A percentile compares a stretch with the other conserved stretches of the same genome.
Conservation (phyloP, 2,113 vertebrate species). For the Electrona antarctica region DNA sequence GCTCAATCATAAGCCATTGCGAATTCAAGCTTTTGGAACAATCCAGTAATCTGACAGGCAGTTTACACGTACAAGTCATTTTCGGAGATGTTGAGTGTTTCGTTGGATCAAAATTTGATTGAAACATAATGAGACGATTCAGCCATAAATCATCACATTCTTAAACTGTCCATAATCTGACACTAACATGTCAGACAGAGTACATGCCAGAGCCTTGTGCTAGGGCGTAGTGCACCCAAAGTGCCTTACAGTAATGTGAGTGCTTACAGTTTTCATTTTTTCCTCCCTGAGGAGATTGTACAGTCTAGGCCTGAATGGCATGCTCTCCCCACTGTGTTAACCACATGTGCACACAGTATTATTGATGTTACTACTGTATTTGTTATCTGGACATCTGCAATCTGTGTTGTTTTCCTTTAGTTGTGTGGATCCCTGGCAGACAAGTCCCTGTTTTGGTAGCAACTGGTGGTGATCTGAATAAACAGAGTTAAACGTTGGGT, state of each 20-base stretch:
- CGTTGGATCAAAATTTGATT: constrained; percentile 4
- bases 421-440: constrained; percentile 33
- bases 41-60: no score
- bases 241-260: constrained; percentile 32
- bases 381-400: constrained; percentile 54
- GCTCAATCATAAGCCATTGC: no score
- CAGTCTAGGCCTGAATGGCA: not conserved
- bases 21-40: no score
- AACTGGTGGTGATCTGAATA: constrained; percentile 55
- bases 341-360: constrained; percentile 42
- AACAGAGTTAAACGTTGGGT: constrained; percentile 53
- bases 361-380: constrained; percentile 50
- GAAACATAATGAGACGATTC: no score
- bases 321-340: not conserved
- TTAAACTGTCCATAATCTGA: no score
- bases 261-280: constrained; percentile 47
- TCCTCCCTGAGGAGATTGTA: constrained; percentile 35
- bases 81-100: not conserved
- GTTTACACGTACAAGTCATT: no score
- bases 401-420: constrained; percentile 48
- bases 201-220: constrained; percentile 18
- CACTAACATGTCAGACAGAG: no score
- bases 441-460: constrained; percentile 50
- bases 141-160: no score
- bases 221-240: constrained; percentile 28